Evolutionary conservation across 1,140 invertebrate genomes (phyloP), one percentile per base, ranked within the genome.

Genomic region (Triops longicaudatus): DNA sequence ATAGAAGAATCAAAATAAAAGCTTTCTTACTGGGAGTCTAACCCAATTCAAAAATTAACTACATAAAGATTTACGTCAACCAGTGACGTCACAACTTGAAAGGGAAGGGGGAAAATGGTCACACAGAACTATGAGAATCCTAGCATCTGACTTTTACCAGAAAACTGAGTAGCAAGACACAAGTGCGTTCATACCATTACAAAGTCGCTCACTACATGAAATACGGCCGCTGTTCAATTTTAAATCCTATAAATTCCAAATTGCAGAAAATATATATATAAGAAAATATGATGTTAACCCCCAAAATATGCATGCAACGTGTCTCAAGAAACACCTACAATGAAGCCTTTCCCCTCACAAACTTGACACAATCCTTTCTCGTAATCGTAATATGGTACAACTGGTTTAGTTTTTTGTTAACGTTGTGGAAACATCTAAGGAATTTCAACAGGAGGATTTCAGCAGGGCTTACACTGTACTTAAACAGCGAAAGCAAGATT

Each of bases 121-220:
- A 63, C 50, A 22, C 50, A 12, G 22, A 17, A 63, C 31, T 22
- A 63, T 22, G 50, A 63, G 50, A 63, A 63, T 63, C 10, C 50
- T 63, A 63, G 50, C 50, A 63, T 63, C 50, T 63, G 10, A 63
- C 22, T 63, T 63, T 63, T 63, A 63, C 50, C 50, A 63, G 50
- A 17, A 63, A 63, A 63, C 50, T 17, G 50, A 22, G 50, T 63
- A 10, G 11, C 22, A 37, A 63, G 50, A 63, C 50, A 63, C 50
- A 63, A 63, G 50, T 63, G n/a, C 50, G 14, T 63, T 63, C 50
- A 63, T 7, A 63, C 50, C 14, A 63, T 6, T 22, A 14, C 22
- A 63, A 50, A 12, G 14, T 22, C 50, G 50, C 14, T 63, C 14
- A 3, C 3, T n/a, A 22, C 14, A n/a, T 14, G 22, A 63, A 63